Evolutionary conservation across 2,888 invertebrate genomes (phyloP), one percentile per base, ranked within the genome.

Genomic region (Bimastos eiseni): DNA sequence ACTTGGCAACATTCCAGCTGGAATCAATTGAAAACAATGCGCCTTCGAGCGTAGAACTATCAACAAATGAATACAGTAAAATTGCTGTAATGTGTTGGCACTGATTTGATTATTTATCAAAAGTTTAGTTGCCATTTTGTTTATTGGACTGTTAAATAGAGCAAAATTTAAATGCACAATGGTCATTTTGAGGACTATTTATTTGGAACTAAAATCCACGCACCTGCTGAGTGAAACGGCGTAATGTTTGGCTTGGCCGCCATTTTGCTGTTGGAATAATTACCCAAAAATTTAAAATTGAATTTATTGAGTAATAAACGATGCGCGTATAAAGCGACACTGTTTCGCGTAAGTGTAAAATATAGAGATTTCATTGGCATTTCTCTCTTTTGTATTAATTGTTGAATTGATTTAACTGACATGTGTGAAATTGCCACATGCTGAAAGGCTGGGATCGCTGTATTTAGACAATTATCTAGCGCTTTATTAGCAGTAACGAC

Each of bases 171-270:
- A 70, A 70, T 70, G 13, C n/a, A 70, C 70, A n/a, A n/a, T 70
- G n/a, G 70, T 70, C 30, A 8, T 17, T 70, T 70, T 70, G 30
- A 0, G 70, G 70, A 70, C 70, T 70, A 70, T 70, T 70, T 70
- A 70, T 8, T 70, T 70, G n/a, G 70, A 1, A 70, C n/a, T n/a
- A 30, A 70, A 70, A 70, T 70, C 70, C 70, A 11, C 17, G 70
- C n/a, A 70, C 70, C 70, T 70, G 70, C 70, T 70, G 70, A 86
- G 86, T 86, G 37, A 86, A 86, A 36, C 37, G 86, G 86, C 86
- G 86, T 86, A 86, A 86, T 86, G 86, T 86, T 86, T 86, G 86
- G 86, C 86, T 86, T 86, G 34, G 6, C 86, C 86, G 86, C 86
- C 86, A 86, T 86, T 86, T 86, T 86, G 36, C 37, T 86, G 34